Conservation (phyloP, 1,140 invertebrate species). For the Pollicipes pollicipes region DNA sequence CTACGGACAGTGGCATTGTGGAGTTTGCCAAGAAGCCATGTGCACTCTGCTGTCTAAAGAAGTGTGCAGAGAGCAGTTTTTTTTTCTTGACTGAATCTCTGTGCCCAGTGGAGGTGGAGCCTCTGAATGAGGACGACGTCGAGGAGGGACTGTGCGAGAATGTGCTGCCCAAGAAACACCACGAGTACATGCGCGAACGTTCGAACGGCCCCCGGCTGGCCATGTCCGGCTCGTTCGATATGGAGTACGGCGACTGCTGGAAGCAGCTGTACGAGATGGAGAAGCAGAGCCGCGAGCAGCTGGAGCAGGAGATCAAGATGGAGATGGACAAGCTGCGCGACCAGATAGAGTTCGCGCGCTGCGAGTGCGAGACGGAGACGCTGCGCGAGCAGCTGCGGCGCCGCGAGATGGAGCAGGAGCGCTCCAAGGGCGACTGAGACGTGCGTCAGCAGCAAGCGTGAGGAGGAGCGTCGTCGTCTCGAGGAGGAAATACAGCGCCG, state of each 20-base stretch:
- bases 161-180: too few relatives aligned
- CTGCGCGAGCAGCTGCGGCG: slow-evolving; percentile 66
- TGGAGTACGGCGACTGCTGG: slow-evolving; percentile 88
- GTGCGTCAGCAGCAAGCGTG: slow-evolving; percentile 65
- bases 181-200: too few relatives aligned
- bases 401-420: slow-evolving; percentile 66
- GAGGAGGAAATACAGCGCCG: slow-evolving; percentile 50
- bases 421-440: slow-evolving; percentile 72
- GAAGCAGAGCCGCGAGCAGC: slow-evolving; percentile 70
- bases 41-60: slow-evolving; percentile 67
- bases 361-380: slow-evolving; percentile 76
- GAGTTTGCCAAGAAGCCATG: slow-evolving; percentile 85
- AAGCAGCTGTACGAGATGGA: slow-evolving; percentile 85
- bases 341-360: slow-evolving; percentile 85
- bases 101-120: too few relatives aligned
- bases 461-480: slow-evolving; percentile 54
- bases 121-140: too few relatives aligned
- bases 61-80: too few relatives aligned
- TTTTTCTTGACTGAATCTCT: too few relatives aligned
- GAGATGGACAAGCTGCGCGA: slow-evolving; percentile 78
- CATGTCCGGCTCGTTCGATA: slow-evolving; percentile 71
- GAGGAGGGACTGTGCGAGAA: too few relatives aligned
- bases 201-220: slow-evolving; percentile 82
- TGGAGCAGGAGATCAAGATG: slow-evolving; percentile 86
- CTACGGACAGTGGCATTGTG: slow-evolving; percentile 84